Evolutionary conservation across 2,888 invertebrate species (phyloP), one percentile per base, ranked within the genome.

Genomic region (Sarcophaga caerulescens): DNA sequence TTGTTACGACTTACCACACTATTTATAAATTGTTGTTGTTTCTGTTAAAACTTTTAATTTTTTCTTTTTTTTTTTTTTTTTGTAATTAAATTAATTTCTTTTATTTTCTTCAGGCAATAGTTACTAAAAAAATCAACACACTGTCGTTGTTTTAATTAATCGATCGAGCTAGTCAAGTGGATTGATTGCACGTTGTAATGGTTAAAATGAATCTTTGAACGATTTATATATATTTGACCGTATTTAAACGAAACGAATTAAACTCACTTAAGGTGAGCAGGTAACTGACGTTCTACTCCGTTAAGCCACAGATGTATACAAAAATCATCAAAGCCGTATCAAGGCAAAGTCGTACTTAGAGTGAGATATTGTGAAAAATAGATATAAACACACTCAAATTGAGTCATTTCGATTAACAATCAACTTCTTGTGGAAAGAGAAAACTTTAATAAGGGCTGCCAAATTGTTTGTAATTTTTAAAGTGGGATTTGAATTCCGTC

Each of bases 211-310:
- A 77, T 73, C n/a, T 77, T 21, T 12, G 4, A 10, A 69, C 62
- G 57, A 63, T 69, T 79, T 83, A 57, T 71, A 47, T 82, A 77
- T 17, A 10, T 10, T 19, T 71, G n/a, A 66, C 35, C 59, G 65
- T 12, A 3, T 17, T 23, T 52, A 14, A 76, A 71, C 21, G 25
- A 23, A 68, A 71, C 75, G 74, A 77, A 83, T 74, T 79, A 81
- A 87, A 60, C 80, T 35, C 77, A 57, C 62, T 69, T 69, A 66
- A 78, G 60, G 66, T 74, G 44, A 81, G 23, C 79, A 82, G 76
- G 81, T 87, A 85, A 87, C 87, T 87, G 84, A 81, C 81, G 83
- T 79, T 85, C 74, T 77, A 80, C 80, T 82, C 82, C 75, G 83
- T 85, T 80, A 80, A 82, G 59, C 66, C 52, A 57, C 62, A 73